These are phyloP conservation scores for Neotragus pygmaeus DNA, from an alignment of 2,113 vertebrate genomes.

Conservation along the genomic window DNA sequence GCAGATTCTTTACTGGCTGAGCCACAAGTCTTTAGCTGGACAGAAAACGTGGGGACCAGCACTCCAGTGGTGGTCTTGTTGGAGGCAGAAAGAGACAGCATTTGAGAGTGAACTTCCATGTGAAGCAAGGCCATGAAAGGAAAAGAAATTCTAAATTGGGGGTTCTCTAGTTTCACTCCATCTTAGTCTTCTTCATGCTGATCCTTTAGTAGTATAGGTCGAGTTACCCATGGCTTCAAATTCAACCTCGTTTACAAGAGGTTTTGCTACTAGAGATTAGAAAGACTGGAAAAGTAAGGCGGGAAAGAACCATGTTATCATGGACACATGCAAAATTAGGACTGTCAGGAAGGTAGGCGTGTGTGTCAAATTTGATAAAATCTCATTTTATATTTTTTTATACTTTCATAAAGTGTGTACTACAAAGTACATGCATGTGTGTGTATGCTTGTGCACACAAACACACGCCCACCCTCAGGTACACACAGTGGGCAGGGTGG, in stretches of 20 bases:
- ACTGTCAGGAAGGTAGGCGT: neutral
- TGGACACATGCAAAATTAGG: neutral
- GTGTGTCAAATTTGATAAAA: neutral
- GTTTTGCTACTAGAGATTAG: neutral
- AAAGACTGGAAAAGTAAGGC: neutral
- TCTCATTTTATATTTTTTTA: neutral
- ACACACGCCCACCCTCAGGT: rapidly evolving
- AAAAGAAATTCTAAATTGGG: neutral
- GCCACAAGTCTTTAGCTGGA: too few species aligned
- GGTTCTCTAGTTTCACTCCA: neutral
- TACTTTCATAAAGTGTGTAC: neutral
- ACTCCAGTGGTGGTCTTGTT: rapidly evolving
- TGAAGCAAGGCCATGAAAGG: neutral
- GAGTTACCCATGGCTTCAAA: neutral
- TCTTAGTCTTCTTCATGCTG: neutral
- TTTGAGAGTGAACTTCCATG: neutral
- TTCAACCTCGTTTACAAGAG: neutral
- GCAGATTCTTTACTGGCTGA: too few species aligned
- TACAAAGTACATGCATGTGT: neutral
- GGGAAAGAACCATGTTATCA: neutral
- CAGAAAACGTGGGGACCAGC: rapidly evolving
- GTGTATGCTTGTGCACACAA: neutral
- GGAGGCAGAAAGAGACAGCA: neutral
- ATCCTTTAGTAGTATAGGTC: neutral
- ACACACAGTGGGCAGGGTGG: neutral